These are phyloP conservation scores for Diabrotica balteata DNA, from an alignment of 2,888 invertebrate species.

Conservation along the genomic window DNA sequence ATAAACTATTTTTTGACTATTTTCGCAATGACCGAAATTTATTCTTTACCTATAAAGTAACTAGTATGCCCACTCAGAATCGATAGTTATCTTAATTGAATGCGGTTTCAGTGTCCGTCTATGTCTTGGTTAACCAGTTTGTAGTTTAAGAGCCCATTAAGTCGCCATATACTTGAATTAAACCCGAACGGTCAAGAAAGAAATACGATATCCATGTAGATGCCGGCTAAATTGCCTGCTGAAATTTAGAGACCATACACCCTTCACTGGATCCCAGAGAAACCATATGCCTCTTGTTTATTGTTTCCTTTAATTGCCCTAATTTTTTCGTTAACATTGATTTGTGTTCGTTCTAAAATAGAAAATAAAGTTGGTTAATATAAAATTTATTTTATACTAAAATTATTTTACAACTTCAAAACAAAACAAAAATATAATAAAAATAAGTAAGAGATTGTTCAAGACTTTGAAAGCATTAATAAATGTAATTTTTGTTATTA, in stretches of 20 bases:
- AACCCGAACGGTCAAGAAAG: conserved; percentile 35
- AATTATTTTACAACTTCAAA: too few species aligned
- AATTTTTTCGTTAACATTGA: too few species aligned
- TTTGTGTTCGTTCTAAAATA: too few species aligned
- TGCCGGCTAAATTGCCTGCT: conserved; percentile 18
- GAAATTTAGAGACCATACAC: conserved; percentile 27
- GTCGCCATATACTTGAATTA: conserved; percentile 33
- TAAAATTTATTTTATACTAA: too few species aligned
- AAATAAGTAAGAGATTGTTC: too few species aligned
- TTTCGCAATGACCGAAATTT: too few species aligned
- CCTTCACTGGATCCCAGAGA: conserved; percentile 4
- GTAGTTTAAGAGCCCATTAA: conserved; percentile 33
- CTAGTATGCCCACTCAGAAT: background rate
- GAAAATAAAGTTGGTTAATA: too few species aligned
- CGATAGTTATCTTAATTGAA: conserved; percentile 19
- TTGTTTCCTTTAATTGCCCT: background rate
- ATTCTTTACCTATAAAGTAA: too few species aligned
- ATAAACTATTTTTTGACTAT: too few species aligned
- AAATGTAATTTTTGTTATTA: too few species aligned
- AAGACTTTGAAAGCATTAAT: too few species aligned
- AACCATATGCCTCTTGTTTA: conserved; percentile 22
- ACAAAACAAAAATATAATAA: too few species aligned
- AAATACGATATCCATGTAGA: conserved; percentile 32
- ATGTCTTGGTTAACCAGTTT: conserved; percentile 33
- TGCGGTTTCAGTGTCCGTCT: conserved; percentile 20